Base-by-base conservation (phyloP, 2,113 vertebrate species). In the Syngnathus typhle region DNA sequence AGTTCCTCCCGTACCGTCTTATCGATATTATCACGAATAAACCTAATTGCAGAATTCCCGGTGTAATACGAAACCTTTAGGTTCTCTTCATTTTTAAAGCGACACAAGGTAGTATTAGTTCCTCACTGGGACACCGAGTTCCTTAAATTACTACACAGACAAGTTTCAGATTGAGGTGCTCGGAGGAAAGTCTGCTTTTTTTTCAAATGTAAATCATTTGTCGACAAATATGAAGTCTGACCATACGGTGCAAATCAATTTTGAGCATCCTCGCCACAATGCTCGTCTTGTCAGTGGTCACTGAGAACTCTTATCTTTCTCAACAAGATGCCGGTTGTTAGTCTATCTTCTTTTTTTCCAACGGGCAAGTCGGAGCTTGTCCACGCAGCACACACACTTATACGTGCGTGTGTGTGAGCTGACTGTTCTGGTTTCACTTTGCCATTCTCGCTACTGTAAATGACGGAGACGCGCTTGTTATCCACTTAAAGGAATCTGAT, bases 391-490 rank as follows among this genome's bases (percentile, higher is more conserved):
- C 16, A 49, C 6, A 1, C 27, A 18, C 27, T 32, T 32, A 2
- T 32, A 32, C 27, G 56, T 60, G 18, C 32, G 43, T 84, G 81
- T 88, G 81, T 82, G 81, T 82, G 76, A 54, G 77, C 69, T 41
- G 72, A 82, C 78, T 82, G 84, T 88, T 74, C 79, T 73, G 82
- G 76, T 81, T 81, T 88, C 67, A 71, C 84, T 83, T 87, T 74
- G 23, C 69, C 83, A 70, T 77, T 80, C 79, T 81, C 82, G 76
- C 82, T 89, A 88, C 88, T 88, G 88, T 88, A 89, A 87, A 88
- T 80, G 78, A 83, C 82, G 87, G 86, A 90, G 89, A 88, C 81
- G 81, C 68, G 80, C 84, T 87, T 83, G 83, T 90, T 88, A 90
- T 83, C 79, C 81, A 85, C 85, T 88, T 89, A 86, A 75, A 81